A percentile compares a stretch with the other conserved stretches of the same genome.
Conservation (phyloP, 2,113 vertebrate species). For the Euleptes europaea region DNA sequence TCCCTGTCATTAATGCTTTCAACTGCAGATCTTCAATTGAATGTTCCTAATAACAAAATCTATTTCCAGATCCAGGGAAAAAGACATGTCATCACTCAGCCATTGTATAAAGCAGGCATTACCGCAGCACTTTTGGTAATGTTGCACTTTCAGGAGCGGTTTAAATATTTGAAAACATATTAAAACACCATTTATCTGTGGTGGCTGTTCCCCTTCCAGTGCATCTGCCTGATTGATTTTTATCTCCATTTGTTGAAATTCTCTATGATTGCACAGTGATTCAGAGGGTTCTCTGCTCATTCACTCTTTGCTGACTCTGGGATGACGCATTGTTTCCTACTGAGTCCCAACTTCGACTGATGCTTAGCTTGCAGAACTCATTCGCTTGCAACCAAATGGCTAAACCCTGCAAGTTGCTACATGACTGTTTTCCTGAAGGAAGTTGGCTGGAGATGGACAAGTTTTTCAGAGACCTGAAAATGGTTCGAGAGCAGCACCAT, state of each 20-base stretch:
- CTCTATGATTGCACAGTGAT: constrained; percentile 8
- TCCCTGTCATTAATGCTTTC: constrained; percentile 54
- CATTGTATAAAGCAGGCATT: constrained; percentile 32
- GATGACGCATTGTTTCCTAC: not conserved
- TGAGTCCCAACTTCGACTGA: not conserved
- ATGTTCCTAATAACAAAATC: constrained; percentile 58
- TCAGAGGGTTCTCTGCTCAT: constrained; percentile 33
- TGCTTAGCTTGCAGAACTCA: not conserved
- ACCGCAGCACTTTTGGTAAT: constrained; percentile 40
- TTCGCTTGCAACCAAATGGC: not conserved
- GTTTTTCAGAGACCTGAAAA: not conserved
- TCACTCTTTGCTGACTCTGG: constrained; percentile 10
- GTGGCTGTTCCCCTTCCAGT: constrained; percentile 24
- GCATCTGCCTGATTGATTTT: not conserved
- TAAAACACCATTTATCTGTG: constrained; percentile 29
- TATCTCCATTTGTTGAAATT: constrained; percentile 34
- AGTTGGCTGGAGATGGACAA: not conserved
- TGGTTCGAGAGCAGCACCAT: not conserved
- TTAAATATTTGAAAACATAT: constrained; percentile 41
- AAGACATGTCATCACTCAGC: constrained; percentile 41
- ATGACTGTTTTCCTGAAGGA: not conserved
- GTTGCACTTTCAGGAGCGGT: constrained; percentile 15
- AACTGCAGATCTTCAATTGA: constrained; percentile 50
- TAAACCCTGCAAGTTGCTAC: not conserved
- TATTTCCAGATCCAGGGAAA: constrained; percentile 53